phyloP scores from a whole-genome alignment of 2,113 vertebrate genomes.

The Indicator indicator region DNA sequence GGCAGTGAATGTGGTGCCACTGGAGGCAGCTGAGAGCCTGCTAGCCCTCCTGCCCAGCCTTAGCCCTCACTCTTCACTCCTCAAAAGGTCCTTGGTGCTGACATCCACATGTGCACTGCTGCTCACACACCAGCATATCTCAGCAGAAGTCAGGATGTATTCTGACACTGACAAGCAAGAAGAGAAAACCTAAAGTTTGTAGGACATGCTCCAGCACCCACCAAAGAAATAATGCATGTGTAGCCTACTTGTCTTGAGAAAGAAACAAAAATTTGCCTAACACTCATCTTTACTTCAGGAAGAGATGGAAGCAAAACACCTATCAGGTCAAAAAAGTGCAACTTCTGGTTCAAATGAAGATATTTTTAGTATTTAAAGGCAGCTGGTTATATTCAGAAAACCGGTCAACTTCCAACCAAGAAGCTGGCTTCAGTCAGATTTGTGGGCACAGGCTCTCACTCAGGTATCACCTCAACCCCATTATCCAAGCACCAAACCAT shows the following conservation, averaged over 20 bases:
- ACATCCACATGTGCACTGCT: neutral
- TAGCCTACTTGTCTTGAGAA: neutral
- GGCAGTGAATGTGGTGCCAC: rapidly evolving
- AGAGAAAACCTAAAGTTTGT: neutral
- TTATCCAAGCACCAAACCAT: neutral
- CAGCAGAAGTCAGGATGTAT: neutral
- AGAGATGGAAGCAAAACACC: neutral
- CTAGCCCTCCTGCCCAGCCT: neutral
- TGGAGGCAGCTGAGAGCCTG: neutral
- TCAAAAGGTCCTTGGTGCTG: neutral
- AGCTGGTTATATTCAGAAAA: neutral
- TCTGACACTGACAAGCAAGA: neutral
- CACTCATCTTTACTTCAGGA: neutral
- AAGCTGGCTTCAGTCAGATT: neutral
- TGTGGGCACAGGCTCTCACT: neutral
- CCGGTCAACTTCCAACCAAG: neutral
- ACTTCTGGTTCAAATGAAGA: neutral
- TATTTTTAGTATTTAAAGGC: neutral
- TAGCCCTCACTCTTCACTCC: neutral
- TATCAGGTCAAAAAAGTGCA: neutral
- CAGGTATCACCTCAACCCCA: neutral
- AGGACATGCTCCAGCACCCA: rapidly evolving
- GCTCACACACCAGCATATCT: neutral
- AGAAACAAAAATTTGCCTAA: neutral
- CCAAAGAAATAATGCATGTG: neutral